A percentile compares a stretch with the other conserved stretches of the same genome.
These are phyloP conservation scores for Cyclura pinguis DNA, from an alignment of 2,797 vertebrate species.

Conservation along the genomic window DNA sequence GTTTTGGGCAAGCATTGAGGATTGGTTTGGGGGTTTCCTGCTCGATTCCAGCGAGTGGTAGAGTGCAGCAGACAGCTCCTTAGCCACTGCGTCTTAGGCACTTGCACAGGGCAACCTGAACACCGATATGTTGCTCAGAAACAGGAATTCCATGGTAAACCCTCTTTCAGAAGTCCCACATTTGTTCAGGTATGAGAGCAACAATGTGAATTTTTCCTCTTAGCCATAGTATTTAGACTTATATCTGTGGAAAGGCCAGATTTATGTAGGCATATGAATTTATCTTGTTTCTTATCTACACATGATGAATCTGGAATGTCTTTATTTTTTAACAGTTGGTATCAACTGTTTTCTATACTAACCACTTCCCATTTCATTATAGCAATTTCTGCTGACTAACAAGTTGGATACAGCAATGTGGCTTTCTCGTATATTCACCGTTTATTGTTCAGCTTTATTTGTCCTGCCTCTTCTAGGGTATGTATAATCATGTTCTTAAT, in stretches of 20 bases:
- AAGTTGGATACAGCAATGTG: constrained; percentile 99
- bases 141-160: background rate
- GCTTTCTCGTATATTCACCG: constrained; percentile 96
- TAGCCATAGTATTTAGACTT: background rate
- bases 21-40: background rate
- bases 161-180: background rate
- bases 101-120: background rate
- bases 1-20: background rate
- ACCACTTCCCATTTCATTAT: constrained; percentile 60
- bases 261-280: background rate
- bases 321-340: background rate
- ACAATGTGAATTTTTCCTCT: background rate
- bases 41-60: background rate
- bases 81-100: background rate
- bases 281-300: background rate
- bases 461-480: constrained; percentile 96
- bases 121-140: background rate
- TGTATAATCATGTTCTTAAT: constrained; percentile 71
- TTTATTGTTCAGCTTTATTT: constrained; percentile 97
- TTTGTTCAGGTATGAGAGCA: background rate
- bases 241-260: background rate
- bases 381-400: constrained; percentile 97
- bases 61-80: background rate
- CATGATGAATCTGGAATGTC: background rate
- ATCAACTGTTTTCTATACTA: constrained; percentile 1